Evolutionary conservation across 2,797 vertebrate species (phyloP).

Genomic region (Enteromius anoplus): DNA sequence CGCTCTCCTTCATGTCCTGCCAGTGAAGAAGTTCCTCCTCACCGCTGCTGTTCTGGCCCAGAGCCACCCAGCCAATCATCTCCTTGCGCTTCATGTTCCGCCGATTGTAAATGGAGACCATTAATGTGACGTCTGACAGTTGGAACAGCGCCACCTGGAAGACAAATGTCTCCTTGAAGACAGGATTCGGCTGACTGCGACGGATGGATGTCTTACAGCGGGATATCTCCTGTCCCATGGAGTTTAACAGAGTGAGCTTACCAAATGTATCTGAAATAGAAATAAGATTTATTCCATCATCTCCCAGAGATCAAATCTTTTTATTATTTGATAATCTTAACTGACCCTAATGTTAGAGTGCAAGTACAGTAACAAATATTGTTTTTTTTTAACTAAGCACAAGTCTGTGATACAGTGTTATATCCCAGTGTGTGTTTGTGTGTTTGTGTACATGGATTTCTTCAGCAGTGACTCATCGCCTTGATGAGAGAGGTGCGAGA

Average conservation of each 20-base stretch:
- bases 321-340: background rate
- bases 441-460: slow-evolving; percentile 25
- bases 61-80: slow-evolving; percentile 94
- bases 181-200: slow-evolving; percentile 91
- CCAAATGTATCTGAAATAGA: slow-evolving; percentile 86
- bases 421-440: slow-evolving; percentile 10
- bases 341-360: no score
- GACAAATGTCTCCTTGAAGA: slow-evolving; percentile 97
- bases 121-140: slow-evolving; percentile 92
- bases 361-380: background rate
- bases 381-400: background rate
- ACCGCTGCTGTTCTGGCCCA: slow-evolving; percentile 94
- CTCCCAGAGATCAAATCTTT: background rate
- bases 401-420: background rate
- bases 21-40: slow-evolving; percentile 92
- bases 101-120: slow-evolving; percentile 91
- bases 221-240: slow-evolving; percentile 92
- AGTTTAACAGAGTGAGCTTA: slow-evolving; percentile 92
- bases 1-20: slow-evolving; percentile 91
- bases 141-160: slow-evolving; percentile 98
- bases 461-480: slow-evolving; percentile 12
- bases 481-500: slow-evolving; percentile 15
- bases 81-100: slow-evolving; percentile 96
- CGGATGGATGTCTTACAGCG: slow-evolving; percentile 93
- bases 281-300: background rate